phyloP scores from a whole-genome alignment of 2,797 vertebrate genomes.

The Pogoniulus pusillus region DNA sequence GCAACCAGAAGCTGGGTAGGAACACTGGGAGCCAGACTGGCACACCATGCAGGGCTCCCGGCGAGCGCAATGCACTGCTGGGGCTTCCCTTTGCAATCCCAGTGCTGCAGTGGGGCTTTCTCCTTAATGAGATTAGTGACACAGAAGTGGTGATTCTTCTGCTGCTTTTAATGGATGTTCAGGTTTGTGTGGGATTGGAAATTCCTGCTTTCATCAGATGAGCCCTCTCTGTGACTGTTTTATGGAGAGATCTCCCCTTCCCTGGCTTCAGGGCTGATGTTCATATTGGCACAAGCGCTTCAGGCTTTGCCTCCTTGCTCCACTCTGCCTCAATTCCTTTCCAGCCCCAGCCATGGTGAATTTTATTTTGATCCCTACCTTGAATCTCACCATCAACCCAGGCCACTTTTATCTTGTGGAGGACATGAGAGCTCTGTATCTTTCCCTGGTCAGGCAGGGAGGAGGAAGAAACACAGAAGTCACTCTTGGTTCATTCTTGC shows the following conservation, averaged over 20 bases:
- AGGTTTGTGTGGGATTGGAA: constrained; percentile 36
- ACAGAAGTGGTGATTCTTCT: background rate
- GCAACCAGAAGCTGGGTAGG: too few species aligned
- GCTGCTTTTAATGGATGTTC: constrained; percentile 18
- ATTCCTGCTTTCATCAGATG: constrained; percentile 28
- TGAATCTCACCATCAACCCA: accelerated
- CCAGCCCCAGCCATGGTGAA: accelerated
- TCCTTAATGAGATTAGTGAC: constrained; percentile 35
- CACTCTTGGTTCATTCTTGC: background rate
- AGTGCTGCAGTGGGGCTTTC: background rate
- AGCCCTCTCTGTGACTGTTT: background rate
- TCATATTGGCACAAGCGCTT: background rate
- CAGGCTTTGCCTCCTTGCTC: background rate
- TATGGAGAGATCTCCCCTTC: background rate
- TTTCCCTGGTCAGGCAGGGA: background rate
- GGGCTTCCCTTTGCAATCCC: constrained; percentile 19
- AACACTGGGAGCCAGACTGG: too few species aligned
- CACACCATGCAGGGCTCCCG: background rate
- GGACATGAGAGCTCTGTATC: accelerated
- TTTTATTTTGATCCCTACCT: background rate
- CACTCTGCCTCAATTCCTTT: background rate
- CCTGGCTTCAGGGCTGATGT: background rate
- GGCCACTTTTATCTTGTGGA: background rate
- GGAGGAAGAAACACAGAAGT: background rate
- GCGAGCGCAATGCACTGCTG: background rate